Conservation (phyloP, 2,113 vertebrate genomes). For the Anoplopoma fimbria region DNA sequence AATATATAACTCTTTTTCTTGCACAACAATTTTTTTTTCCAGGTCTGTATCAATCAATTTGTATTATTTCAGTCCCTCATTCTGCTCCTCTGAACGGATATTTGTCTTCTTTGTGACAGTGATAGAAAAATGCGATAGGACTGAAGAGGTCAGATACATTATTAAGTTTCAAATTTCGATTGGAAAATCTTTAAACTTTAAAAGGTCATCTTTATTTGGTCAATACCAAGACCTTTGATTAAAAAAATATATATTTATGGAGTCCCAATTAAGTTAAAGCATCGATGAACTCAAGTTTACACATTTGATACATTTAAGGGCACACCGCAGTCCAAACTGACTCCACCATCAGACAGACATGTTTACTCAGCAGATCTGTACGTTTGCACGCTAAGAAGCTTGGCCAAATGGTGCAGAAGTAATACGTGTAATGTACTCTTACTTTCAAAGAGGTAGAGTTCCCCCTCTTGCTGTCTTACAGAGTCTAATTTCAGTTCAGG, state of each 20-base stretch:
- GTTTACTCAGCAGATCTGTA: slow-evolving; percentile 57
- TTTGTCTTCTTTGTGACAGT: slow-evolving; percentile 27
- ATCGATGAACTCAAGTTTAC: background rate
- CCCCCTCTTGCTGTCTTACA: slow-evolving; percentile 44
- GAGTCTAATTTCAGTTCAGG: slow-evolving; percentile 63
- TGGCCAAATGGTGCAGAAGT: slow-evolving; percentile 73
- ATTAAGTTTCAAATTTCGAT: background rate
- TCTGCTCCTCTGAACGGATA: slow-evolving; percentile 8
- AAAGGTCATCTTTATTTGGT: background rate
- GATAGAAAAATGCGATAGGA: background rate
- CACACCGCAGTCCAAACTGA: slow-evolving; percentile 14
- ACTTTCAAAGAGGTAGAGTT: slow-evolving; percentile 42
- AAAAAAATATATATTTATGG: background rate
- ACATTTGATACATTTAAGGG: slow-evolving; percentile 24
- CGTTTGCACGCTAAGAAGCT: slow-evolving; percentile 39
- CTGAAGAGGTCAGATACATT: background rate
- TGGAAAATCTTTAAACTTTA: background rate
- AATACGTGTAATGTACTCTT: slow-evolving; percentile 60
- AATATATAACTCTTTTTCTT: slow-evolving; percentile 11
- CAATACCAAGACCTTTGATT: background rate
- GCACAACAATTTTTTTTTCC: slow-evolving; percentile 14
- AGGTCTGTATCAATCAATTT: slow-evolving; percentile 28
- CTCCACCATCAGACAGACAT: slow-evolving; percentile 30
- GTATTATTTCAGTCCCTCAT: slow-evolving; percentile 5
- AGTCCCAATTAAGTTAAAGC: background rate